Percentiles rank a stretch among this genome's conserved stretches.
Conservation (phyloP, 2,888 invertebrate species). For the Caenorhabditis doughertyi region DNA sequence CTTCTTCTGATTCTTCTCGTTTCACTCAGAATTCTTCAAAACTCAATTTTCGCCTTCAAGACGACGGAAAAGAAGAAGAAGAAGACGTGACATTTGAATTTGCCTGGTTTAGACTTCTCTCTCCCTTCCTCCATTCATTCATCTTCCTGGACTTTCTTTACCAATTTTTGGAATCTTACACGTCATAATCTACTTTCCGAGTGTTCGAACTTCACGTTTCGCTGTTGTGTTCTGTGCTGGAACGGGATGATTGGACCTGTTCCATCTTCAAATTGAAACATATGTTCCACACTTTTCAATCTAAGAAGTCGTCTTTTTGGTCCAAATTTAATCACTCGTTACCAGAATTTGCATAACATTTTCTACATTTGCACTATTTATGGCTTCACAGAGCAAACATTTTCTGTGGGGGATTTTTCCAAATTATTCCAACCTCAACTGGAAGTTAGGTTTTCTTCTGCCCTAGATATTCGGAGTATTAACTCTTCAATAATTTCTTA, state of each 20-base stretch:
- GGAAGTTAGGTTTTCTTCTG: too few species aligned
- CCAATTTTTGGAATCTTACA: constrained; percentile 12
- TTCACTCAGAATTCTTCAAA: constrained; percentile 8
- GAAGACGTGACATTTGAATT: constrained; percentile 51
- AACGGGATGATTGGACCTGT: too few species aligned
- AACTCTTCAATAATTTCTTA: too few species aligned
- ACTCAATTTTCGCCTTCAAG: constrained; percentile 54
- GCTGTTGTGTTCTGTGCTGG: too few species aligned
- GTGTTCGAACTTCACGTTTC: background rate
- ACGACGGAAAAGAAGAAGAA: constrained; percentile 5
- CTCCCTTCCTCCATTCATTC: constrained; percentile 25
- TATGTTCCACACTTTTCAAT: too few species aligned
- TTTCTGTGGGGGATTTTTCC: background rate
- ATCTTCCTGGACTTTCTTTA: constrained; percentile 34
- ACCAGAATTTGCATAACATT: constrained; percentile 10
- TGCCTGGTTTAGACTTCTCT: background rate
- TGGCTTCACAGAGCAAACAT: background rate
- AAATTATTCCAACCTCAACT: background rate
- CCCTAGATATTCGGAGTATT: too few species aligned
- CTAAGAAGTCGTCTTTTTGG: constrained; percentile 11
- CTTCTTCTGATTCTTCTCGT: constrained; percentile 33
- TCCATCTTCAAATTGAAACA: too few species aligned
- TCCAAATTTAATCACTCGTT: background rate
- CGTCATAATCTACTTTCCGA: constrained; percentile 13
- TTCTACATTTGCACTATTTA: background rate